Conservation (phyloP, 2,113 vertebrate species). For the Jaculus jaculus region DNA sequence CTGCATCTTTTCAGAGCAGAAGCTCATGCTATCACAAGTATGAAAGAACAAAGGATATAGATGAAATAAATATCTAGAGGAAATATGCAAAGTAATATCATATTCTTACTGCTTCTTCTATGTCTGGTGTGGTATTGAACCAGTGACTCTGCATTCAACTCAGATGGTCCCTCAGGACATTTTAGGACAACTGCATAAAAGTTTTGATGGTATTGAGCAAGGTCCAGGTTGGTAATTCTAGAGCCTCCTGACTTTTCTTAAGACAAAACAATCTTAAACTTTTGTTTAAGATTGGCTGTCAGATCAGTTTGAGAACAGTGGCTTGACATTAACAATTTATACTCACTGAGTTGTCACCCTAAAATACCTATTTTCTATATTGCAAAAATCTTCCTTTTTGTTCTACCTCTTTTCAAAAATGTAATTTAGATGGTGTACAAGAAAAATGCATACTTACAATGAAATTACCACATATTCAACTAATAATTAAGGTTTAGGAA, state of each 20-base stretch:
- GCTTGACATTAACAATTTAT: neutral
- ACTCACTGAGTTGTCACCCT: neutral
- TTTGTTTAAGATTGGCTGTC: neutral
- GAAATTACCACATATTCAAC: neutral
- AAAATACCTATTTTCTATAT: neutral
- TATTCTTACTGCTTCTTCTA: neutral
- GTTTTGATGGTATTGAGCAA: neutral
- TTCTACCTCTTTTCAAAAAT: neutral
- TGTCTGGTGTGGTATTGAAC: neutral
- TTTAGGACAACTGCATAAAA: neutral
- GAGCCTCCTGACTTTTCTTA: neutral
- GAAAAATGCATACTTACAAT: neutral
- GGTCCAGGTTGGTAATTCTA: neutral
- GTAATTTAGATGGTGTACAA: neutral
- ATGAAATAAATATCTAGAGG: neutral
- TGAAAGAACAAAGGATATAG: neutral
- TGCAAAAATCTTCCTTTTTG: neutral
- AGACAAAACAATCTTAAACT: too few species aligned
- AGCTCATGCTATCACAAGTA: neutral
- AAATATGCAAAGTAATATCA: neutral
- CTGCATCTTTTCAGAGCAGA: conserved; percentile 15
- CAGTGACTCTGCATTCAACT: conserved; percentile 3
- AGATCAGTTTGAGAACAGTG: neutral
- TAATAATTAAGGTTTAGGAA: neutral
- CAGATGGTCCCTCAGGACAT: neutral